These are phyloP conservation scores for Festucalex cinctus DNA, from an alignment of 2,113 vertebrate species.

Conservation along the genomic window DNA sequence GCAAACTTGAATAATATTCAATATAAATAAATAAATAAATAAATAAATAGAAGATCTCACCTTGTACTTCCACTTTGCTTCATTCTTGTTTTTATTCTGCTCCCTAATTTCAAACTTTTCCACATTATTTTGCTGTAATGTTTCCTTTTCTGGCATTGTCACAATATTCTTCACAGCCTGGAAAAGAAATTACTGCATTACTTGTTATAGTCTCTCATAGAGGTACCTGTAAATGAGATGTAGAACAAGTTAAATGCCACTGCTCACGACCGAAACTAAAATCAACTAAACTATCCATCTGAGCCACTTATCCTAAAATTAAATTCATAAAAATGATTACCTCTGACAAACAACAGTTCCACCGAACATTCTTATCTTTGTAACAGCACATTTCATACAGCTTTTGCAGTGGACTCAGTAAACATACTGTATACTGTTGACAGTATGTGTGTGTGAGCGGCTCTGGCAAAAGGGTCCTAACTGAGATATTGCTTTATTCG, in stretches of 20 bases:
- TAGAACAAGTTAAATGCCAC: too few species aligned
- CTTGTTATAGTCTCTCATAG: background rate
- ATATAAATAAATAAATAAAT: too few species aligned
- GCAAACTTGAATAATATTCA: too few species aligned
- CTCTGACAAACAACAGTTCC: background rate
- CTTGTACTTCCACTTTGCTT: slow-evolving; percentile 99
- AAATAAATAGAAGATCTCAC: slow-evolving; percentile 59
- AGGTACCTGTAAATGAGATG: background rate
- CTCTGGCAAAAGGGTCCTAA: too few species aligned
- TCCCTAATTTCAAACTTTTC: slow-evolving; percentile 92
- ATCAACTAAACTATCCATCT: background rate
- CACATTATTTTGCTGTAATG: slow-evolving; percentile 82
- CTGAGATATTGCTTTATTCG: too few species aligned
- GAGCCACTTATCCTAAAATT: background rate
- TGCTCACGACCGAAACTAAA: too few species aligned
- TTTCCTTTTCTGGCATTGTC: slow-evolving; percentile 83
- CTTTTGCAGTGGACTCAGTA: background rate
- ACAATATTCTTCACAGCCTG: slow-evolving; percentile 87
- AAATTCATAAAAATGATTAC: background rate
- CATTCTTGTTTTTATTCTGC: slow-evolving; percentile 94
- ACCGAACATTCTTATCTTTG: background rate
- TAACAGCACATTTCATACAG: background rate
- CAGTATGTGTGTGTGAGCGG: too few species aligned
- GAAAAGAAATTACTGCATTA: slow-evolving; percentile 8
- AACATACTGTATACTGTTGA: background rate